Evolutionary conservation across 2,888 invertebrate genomes (phyloP), one percentile per base, ranked within the genome.

Genomic region (Rhingia rostrata): DNA sequence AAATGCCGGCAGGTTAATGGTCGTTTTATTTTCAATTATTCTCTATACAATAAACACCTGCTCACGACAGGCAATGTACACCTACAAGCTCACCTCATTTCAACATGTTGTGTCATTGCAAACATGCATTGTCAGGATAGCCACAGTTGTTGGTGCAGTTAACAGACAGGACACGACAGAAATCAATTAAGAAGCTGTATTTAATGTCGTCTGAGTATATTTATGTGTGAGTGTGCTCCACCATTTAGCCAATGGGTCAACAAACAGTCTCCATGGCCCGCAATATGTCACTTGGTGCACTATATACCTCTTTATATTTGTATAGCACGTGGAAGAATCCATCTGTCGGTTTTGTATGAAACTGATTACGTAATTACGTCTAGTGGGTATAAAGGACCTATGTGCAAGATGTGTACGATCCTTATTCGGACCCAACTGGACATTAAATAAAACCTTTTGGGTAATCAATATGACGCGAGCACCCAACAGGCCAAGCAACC

Each of bases 381-480:
- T 61, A 69, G 67, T 45, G 73, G 51, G 61, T 54, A 60, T 63
- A 67, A 61, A 83, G 51, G 39, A 53, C 43, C 64, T 58, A 64
- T 63, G 70, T 39, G 66, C 45, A 53, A 72, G 51, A 72, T 66
- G 73, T 63, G 66, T 72, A 73, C 66, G 66, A 79, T 73, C 78
- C 66, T 49, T 41, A 51, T 67, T 39, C 63, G 72, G 56, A 63
- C 78, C 69, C 79, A 83, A 56, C 72, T 73, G 83, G 73, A 73
- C 79, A 83, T 79, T 73, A 83, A 83, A 83, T 79, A 83, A 73
- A 83, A 83, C 79, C 83, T 69, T 83, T 67, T 41, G 79, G 79
- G 72, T 83, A 83, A 78, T 73, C 83, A 83, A 79, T 79, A 79
- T 78, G 78, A 70, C 66, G 41, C 53, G 70, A 54, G 63, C 49